Base-by-base conservation (phyloP, 2,797 vertebrate species). In the Gouania willdenowi region DNA sequence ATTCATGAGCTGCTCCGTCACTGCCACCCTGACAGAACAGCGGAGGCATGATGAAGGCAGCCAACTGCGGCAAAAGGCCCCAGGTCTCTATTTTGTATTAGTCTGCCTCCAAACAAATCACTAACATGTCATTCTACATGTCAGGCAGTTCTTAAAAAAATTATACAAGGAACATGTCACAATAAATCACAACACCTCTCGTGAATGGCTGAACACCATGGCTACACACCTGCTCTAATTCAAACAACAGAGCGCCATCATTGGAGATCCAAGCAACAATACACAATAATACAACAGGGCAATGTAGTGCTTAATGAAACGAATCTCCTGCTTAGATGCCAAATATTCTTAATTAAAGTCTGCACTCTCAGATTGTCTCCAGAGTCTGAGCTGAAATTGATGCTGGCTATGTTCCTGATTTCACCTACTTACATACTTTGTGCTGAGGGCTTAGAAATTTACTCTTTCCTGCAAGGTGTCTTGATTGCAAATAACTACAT, bases 271-370 rank as follows among this genome's bases (percentile, higher is more conserved):
- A n/a, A 8, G 29, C 13, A 33, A 14, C 49, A 43, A 13, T 61
- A n/a, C 1, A 13, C 6, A 15, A 29, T 21, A 41, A 50, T 13
- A 16, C 27, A 33, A 32, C 9, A 14, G 31, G 9, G n/a, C 7
- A 32, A 16, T 0, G 4, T 16, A 30, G 44, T 15, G 4, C 21
- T 26, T 25, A 49, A 2, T 32, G 22, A 64, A 19, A 25, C 6
- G 35, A 26, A 48, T 39, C 16, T 45, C 50, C 62, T 47, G 33
- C 46, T 41, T 26, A 10, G 8, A 57, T 66, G 61, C 48, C 50
- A 68, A 64, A 66, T 40, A 38, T 40, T 64, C 48, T 62, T 79
- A 82, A 85, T 80, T 75, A 74, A 74, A 76, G 54, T 64, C 35
- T 26, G 50, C 27, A 56, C 38, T 68, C 13, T 73, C n/a, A n/a